Percentiles rank a stretch among this genome's conserved stretches.
phyloP scores from a whole-genome alignment of 2,888 invertebrate genomes.

The Eristalinus sepulchralis region DNA sequence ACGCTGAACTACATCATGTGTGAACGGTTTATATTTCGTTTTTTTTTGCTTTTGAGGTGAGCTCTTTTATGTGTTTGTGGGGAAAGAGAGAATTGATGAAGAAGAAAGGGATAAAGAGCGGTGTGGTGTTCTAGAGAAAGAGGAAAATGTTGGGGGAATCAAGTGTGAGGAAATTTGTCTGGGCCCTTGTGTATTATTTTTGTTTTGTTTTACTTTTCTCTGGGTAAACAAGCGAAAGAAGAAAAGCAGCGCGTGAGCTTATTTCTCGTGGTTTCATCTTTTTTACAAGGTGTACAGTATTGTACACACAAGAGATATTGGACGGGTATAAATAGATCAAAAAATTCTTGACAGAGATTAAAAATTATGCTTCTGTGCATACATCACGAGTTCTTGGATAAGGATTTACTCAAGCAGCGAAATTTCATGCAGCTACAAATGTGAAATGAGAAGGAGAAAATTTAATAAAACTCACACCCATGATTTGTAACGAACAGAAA shows the following conservation, averaged over 20 bases:
- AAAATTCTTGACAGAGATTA: neutral
- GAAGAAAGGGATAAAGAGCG: neutral
- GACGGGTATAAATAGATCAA: neutral
- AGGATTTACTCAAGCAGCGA: neutral
- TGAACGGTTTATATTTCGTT: slow-evolving; percentile 12
- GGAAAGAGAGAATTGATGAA: neutral
- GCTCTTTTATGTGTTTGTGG: neutral
- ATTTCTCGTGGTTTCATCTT: slow-evolving; percentile 3
- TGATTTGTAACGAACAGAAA: neutral
- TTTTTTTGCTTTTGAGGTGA: neutral
- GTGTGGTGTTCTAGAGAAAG: neutral
- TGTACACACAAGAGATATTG: neutral
- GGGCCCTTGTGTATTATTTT: slow-evolving; percentile 56
- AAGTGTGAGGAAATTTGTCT: slow-evolving; percentile 48
- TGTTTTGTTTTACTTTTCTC: slow-evolving; percentile 20
- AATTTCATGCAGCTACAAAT: neutral
- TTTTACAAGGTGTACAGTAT: neutral
- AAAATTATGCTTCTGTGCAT: neutral
- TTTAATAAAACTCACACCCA: neutral
- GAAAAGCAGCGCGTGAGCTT: slow-evolving; percentile 20
- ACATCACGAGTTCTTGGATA: neutral
- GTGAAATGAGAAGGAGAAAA: too few relatives aligned
- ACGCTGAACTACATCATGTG: slow-evolving; percentile 18
- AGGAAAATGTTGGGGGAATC: slow-evolving; percentile 1
- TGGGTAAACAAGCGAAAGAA: slow-evolving; percentile 41